Evolutionary conservation across 2,113 vertebrate genomes (phyloP).

Genomic region (Cromileptes altivelis): DNA sequence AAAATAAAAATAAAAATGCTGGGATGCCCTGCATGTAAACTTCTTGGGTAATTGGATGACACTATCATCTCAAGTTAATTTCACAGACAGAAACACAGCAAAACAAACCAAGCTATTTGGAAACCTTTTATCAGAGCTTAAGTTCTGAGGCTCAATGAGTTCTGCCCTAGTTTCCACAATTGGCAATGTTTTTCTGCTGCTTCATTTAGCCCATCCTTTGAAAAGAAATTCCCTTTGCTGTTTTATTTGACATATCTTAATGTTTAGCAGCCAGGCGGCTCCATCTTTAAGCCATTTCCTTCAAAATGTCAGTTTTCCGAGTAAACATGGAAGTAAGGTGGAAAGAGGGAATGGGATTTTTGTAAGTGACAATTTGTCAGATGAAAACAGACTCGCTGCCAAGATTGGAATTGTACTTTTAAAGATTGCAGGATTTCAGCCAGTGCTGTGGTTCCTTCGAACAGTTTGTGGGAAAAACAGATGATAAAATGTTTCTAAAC

Average conservation of each 20-base stretch:
- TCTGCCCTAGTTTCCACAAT: constrained; percentile 68
- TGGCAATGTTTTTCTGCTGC: constrained; percentile 48
- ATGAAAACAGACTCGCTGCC: constrained; percentile 15
- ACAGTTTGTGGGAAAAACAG: neutral
- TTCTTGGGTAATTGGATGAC: constrained; percentile 73
- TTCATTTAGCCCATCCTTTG: constrained; percentile 44
- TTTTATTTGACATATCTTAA: constrained; percentile 52
- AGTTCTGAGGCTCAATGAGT: constrained; percentile 57
- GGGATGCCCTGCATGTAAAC: constrained; percentile 42
- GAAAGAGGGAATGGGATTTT: constrained; percentile 35
- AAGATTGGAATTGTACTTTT: constrained; percentile 22
- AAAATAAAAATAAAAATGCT: constrained; percentile 18
- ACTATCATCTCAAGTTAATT: constrained; percentile 72
- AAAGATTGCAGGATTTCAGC: neutral
- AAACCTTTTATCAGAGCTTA: constrained; percentile 70
- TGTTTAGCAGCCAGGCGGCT: constrained; percentile 31
- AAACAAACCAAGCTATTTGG: constrained; percentile 75
- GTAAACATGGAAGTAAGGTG: constrained; percentile 9
- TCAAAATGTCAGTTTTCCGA: constrained; percentile 44
- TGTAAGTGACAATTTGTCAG: constrained; percentile 47
- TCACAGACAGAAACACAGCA: constrained; percentile 69
- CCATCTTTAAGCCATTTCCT: constrained; percentile 36
- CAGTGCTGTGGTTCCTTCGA: neutral
- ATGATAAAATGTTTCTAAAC: neutral
- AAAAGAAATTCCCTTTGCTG: constrained; percentile 31